Evolutionary conservation across 1,140 invertebrate species (phyloP).

Genomic region (Cryptotermes secundus): DNA sequence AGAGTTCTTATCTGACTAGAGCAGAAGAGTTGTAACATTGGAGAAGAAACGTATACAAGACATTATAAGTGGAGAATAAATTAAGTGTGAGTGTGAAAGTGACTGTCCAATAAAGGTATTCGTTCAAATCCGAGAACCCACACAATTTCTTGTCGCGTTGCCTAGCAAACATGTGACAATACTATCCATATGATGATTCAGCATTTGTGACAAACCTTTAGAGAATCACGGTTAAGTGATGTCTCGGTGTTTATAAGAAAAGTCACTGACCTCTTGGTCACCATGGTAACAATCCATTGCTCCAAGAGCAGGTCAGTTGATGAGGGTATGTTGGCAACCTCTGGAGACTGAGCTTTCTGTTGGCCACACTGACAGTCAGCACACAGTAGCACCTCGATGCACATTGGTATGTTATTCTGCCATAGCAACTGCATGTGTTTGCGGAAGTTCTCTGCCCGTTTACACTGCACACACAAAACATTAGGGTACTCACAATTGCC

Average conservation of each 20-base stretch:
- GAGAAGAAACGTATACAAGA: no score
- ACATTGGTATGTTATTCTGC: slow-evolving; percentile 62
- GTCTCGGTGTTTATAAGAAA: not conserved
- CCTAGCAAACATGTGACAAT: no score
- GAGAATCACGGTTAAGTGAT: no score
- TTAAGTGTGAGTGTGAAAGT: no score
- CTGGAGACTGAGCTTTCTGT: slow-evolving; percentile 48
- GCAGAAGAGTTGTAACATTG: no score
- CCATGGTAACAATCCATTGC: slow-evolving; percentile 69
- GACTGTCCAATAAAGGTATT: no score
- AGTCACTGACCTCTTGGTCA: slow-evolving; percentile 59
- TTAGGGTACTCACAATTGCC: not conserved
- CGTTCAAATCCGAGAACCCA: no score
- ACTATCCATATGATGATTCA: no score
- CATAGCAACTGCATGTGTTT: slow-evolving; percentile 57
- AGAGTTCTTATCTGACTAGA: no score
- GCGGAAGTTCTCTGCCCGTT: slow-evolving; percentile 53
- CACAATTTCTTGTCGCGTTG: no score
- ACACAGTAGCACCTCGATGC: slow-evolving; percentile 71
- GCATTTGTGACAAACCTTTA: no score
- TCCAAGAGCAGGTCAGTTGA: slow-evolving; percentile 63
- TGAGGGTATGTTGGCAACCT: slow-evolving; percentile 52
- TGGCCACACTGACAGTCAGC: slow-evolving; percentile 64
- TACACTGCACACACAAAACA: slow-evolving; percentile 48
- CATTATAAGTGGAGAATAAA: no score